Percentiles rank a stretch among this genome's conserved stretches.
Evolutionary conservation across 2,797 vertebrate species (phyloP).

Genomic region (Karalla daura): DNA sequence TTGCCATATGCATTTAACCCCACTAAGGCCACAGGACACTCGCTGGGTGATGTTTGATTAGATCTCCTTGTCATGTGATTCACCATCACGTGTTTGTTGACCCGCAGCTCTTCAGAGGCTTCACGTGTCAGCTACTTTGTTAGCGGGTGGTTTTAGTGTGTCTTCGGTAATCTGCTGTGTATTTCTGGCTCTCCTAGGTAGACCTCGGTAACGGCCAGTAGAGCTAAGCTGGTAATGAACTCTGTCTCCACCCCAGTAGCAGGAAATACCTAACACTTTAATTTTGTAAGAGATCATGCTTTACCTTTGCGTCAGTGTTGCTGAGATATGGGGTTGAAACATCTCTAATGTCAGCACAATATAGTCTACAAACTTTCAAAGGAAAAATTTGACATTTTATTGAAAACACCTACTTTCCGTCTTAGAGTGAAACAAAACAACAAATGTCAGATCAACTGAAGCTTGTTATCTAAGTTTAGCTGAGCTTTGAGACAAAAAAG

Average conservation of each 20-base stretch:
- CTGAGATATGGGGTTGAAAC: not conserved
- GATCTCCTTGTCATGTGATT: constrained; percentile 16
- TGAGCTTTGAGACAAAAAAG: not conserved
- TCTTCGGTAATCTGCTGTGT: constrained; percentile 69
- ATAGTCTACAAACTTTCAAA: not conserved
- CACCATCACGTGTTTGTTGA: constrained; percentile 43
- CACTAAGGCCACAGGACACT: constrained; percentile 1
- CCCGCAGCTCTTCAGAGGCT: constrained; percentile 6
- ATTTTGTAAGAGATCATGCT: not conserved
- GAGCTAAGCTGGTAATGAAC: constrained; percentile 8
- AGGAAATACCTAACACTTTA: not conserved
- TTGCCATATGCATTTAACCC: not conserved
- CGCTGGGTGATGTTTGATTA: not conserved
- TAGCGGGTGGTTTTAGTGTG: constrained; percentile 42
- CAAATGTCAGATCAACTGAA: too few relatives aligned
- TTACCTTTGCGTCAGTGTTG: not conserved
- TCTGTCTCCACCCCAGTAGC: not conserved
- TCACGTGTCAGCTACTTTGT: constrained; percentile 40
- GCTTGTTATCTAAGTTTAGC: not conserved
- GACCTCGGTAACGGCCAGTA: not conserved
- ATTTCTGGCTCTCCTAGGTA: constrained; percentile 64
- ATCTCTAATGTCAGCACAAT: not conserved
- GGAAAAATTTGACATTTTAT: not conserved
- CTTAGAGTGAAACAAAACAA: not conserved
- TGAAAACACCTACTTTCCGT: not conserved